These are phyloP conservation scores for Mastacembelus armatus DNA, from an alignment of 2,797 vertebrate genomes.

Conservation along the genomic window DNA sequence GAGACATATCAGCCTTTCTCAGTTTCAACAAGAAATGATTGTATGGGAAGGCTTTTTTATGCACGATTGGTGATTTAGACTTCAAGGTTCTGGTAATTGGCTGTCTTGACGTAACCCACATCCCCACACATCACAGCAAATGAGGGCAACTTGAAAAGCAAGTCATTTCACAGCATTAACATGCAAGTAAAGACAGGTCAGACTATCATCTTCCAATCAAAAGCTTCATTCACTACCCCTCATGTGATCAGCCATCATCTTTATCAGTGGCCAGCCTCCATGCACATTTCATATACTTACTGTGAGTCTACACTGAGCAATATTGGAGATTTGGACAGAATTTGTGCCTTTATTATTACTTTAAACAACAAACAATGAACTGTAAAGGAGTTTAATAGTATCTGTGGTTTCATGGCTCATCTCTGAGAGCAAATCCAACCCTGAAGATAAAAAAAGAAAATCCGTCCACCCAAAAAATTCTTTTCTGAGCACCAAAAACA, in stretches of 20 bases:
- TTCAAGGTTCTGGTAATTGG: conserved; percentile 19
- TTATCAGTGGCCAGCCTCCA: not conserved
- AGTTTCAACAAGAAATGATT: not conserved
- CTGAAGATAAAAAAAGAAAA: not conserved
- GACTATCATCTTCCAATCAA: not conserved
- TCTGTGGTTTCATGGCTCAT: too few relatives aligned
- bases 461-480: not conserved
- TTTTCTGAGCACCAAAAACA: not conserved
- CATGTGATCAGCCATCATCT: too few relatives aligned
- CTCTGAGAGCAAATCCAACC: not conserved
- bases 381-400: too few relatives aligned
- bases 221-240: conserved; percentile 2
- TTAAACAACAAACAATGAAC: not conserved
- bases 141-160: conserved; percentile 7
- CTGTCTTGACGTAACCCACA: conserved; percentile 2
- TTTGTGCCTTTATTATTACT: not conserved
- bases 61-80: not conserved
- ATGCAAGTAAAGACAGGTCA: not conserved
- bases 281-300: not conserved
- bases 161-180: not conserved
- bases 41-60: not conserved
- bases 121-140: conserved; percentile 6
- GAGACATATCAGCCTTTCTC: not conserved
- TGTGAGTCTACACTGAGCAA: not conserved
- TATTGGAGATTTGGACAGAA: not conserved